These are phyloP conservation scores for Teleopsis dalmanni DNA, from an alignment of 1,140 invertebrate genomes.

Conservation along the genomic window DNA sequence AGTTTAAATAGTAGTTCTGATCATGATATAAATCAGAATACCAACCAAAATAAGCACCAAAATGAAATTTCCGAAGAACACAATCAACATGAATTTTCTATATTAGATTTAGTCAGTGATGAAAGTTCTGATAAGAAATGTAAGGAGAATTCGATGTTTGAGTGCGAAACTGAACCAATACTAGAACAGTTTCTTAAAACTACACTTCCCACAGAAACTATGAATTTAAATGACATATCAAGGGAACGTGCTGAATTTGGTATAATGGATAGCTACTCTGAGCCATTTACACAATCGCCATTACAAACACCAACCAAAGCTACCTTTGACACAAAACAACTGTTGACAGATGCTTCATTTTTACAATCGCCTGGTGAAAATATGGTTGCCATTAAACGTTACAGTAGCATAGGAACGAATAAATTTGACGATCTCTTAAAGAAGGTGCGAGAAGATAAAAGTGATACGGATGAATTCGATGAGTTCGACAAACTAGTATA, in stretches of 20 bases:
- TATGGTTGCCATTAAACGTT: conserved; percentile 13
- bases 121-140: not conserved
- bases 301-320: conserved; percentile 7
- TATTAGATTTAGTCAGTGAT: not conserved
- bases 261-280: conserved; percentile 28
- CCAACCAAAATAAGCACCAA: not conserved
- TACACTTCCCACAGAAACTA: no score
- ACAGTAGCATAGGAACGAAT: conserved; percentile 14
- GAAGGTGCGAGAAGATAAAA: not conserved
- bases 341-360: conserved; percentile 24
- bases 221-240: conserved; percentile 18
- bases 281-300: conserved; percentile 21
- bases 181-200: not conserved
- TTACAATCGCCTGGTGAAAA: conserved; percentile 19
- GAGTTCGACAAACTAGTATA: conserved; percentile 16
- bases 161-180: not conserved
- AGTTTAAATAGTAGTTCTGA: no score
- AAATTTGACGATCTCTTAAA: conserved; percentile 21
- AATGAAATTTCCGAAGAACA: no score
- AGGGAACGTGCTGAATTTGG: conserved; percentile 36
- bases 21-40: no score
- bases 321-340: no score
- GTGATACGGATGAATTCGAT: not conserved
- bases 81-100: not conserved
- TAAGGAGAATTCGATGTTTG: not conserved